These are phyloP conservation scores for Podotricha telesiphe DNA, from an alignment of 2,888 invertebrate species.

Conservation along the genomic window DNA sequence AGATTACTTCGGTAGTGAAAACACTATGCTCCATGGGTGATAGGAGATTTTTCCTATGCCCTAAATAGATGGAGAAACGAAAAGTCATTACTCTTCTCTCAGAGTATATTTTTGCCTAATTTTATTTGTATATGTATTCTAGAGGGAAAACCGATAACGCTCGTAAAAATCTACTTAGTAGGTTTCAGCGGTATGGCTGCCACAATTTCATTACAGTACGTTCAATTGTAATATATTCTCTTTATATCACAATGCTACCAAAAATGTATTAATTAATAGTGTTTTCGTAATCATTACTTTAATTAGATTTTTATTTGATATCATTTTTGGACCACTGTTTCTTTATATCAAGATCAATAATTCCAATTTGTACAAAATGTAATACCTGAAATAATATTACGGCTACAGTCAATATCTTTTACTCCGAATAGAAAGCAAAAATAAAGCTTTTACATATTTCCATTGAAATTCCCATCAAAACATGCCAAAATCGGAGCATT, in stretches of 20 bases:
- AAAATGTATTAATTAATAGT: neutral
- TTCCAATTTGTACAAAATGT: neutral
- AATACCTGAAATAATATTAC: neutral
- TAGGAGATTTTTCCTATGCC: neutral
- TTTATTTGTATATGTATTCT: slow-evolving; percentile 3
- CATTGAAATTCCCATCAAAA: slow-evolving; percentile 25
- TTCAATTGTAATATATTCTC: slow-evolving; percentile 11
- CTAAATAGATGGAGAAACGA: neutral
- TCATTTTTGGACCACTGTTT: too few species aligned
- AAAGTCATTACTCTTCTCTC: neutral
- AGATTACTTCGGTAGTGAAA: neutral
- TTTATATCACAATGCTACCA: neutral
- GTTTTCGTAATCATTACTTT: too few species aligned
- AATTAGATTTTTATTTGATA: too few species aligned
- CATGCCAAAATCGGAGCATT: slow-evolving; percentile 42
- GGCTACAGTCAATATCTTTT: neutral
- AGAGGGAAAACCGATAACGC: slow-evolving; percentile 17
- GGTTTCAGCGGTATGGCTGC: slow-evolving; percentile 5
- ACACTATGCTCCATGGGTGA: neutral
- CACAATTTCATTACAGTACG: slow-evolving; percentile 18
- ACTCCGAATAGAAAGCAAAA: slow-evolving; percentile 7
- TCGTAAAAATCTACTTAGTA: slow-evolving; percentile 21
- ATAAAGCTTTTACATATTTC: slow-evolving; percentile 14
- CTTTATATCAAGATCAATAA: too few species aligned
- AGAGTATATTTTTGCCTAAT: neutral